phyloP scores from a whole-genome alignment of 2,888 invertebrate genomes.

The Salpingus planirostris region DNA sequence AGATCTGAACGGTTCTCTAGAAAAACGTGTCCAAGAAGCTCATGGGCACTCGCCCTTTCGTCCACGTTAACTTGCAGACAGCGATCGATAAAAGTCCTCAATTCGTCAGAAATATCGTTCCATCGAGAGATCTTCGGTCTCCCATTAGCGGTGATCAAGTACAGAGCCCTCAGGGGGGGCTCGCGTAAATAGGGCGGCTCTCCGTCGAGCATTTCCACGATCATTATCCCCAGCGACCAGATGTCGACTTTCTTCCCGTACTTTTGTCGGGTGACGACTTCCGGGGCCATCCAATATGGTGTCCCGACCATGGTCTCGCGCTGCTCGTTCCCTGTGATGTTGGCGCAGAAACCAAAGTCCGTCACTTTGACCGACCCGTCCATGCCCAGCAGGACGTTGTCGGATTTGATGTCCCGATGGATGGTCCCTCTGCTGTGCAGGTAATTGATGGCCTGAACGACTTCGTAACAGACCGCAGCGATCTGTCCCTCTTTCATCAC shows the following conservation, averaged over 20 bases:
- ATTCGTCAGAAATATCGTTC: slow-evolving; percentile 65
- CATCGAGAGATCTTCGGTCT: slow-evolving; percentile 83
- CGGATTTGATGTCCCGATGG: slow-evolving; percentile 95
- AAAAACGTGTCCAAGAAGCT: slow-evolving; percentile 73
- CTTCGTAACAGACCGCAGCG: slow-evolving; percentile 87
- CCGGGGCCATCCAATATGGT: slow-evolving; percentile 98
- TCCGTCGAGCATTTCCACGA: slow-evolving; percentile 94
- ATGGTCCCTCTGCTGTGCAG: slow-evolving; percentile 84
- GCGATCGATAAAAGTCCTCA: slow-evolving; percentile 76
- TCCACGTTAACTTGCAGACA: slow-evolving; percentile 84
- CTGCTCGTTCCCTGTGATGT: slow-evolving; percentile 89
- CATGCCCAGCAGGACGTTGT: slow-evolving; percentile 90
- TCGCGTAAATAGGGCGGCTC: slow-evolving; percentile 96
- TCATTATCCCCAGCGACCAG: slow-evolving; percentile 97
- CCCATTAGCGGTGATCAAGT: slow-evolving; percentile 91
- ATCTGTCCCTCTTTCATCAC: slow-evolving; percentile 96
- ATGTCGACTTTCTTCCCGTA: slow-evolving; percentile 84
- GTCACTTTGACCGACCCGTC: slow-evolving; percentile 87
- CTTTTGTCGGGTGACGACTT: slow-evolving; percentile 84
- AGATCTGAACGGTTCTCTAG: slow-evolving; percentile 72
- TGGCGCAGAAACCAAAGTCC: slow-evolving; percentile 98
- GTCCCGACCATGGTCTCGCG: slow-evolving; percentile 98
- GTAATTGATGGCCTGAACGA: slow-evolving; percentile 79
- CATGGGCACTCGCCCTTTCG: slow-evolving; percentile 63
- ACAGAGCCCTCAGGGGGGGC: slow-evolving; percentile 83